Base-by-base conservation (phyloP, 2,113 vertebrate species). In the Onychostruthus taczanowskii region DNA sequence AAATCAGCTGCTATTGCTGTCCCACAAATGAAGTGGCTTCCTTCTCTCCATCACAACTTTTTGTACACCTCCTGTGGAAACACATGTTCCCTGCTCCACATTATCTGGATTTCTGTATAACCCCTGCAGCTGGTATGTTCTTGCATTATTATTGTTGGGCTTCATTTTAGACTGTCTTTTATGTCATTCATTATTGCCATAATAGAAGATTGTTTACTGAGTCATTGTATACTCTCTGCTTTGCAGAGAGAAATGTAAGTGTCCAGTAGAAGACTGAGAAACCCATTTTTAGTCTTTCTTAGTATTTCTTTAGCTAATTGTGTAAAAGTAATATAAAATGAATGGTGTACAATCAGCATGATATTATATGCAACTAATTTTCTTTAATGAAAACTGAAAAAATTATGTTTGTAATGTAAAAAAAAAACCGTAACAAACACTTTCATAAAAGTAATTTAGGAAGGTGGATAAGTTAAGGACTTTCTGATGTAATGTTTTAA, bases 121-220 rank as follows among this genome's bases (percentile, higher is more conserved):
- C 17, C 35, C 28, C 49, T 2, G 21, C 56, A 93, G 24, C 47
- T 68, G 96, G 96, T 97, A 97, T 66, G 96, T 97, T 94, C 47
- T 70, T 94, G 31, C 70, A 67, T 67, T 94, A 63, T 74, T 86
- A 43, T 43, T 78, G 30, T 0, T 92, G 46, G 82, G 35, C 47
- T 92, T 93, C 39, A 2, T 70, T 96, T 75, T 92, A 72, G 28
- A 47, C 19, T 75, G 56, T 2, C 28, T 70, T 53, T 61, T 52
- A 3, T 73, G 19, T 79, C 13, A 18, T 73, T 85, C 21, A 26
- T 85, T 89, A 39, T 75, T 89, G 28, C 11, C 14, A 5, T 73
- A 61, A 63, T 10, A 53, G 52, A 88, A 92, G 6, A 41, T 39
- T 18, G 15, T 64, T 90, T 41, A 68, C 13, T 63, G 67, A 89